These are phyloP conservation scores for Crocuta crocuta DNA, from an alignment of 2,113 vertebrate genomes.

Conservation along the genomic window DNA sequence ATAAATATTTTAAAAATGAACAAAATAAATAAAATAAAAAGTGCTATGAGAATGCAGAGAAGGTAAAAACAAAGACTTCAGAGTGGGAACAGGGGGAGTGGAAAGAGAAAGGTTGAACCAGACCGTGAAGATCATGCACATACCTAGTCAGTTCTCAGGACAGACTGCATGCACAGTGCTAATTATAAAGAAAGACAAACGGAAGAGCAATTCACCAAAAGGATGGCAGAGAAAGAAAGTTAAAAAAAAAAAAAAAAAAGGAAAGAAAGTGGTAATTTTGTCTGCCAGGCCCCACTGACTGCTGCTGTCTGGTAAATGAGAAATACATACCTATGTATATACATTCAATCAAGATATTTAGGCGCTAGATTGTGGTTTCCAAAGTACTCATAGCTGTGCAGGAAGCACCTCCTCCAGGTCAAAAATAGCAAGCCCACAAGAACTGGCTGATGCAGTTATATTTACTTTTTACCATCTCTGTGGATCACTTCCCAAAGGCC, in stretches of 20 bases:
- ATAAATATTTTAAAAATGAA: too few relatives aligned
- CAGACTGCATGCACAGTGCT: neutral
- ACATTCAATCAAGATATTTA: conserved; percentile 15
- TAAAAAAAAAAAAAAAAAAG: neutral
- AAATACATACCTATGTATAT: neutral
- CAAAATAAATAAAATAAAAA: neutral
- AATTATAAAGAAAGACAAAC: conserved; percentile 11
- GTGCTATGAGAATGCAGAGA: neutral
- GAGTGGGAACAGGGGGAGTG: neutral
- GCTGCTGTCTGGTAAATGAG: conserved; percentile 30
- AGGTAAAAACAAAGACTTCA: conserved; percentile 9
- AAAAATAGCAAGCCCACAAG: conserved; percentile 72
- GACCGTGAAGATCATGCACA: neutral
- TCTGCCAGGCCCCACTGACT: conserved; percentile 10
- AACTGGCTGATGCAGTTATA: conserved; percentile 46
- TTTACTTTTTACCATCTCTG: conserved; percentile 71
- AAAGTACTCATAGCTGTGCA: conserved; percentile 32
- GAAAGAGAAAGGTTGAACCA: neutral
- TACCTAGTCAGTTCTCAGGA: neutral
- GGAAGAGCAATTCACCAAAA: neutral
- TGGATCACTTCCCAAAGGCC: conserved; percentile 47
- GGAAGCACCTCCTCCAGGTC: conserved; percentile 70
- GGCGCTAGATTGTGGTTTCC: conserved; percentile 43
- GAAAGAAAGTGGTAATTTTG: neutral
- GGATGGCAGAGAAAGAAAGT: neutral